phyloP scores from a whole-genome alignment of 2,888 invertebrate genomes.

The Athalia cordata region DNA sequence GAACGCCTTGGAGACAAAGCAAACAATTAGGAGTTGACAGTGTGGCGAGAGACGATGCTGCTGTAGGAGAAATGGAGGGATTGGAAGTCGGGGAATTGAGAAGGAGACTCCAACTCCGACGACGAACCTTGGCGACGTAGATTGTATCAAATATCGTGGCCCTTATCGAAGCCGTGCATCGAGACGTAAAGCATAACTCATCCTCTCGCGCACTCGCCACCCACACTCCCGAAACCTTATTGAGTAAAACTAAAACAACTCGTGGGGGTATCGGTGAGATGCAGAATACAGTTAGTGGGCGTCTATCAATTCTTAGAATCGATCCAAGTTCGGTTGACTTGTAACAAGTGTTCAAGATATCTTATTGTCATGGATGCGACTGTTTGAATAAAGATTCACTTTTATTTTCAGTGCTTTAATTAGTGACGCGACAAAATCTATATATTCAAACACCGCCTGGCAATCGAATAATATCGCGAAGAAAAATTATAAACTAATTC shows the following conservation, averaged over 20 bases:
- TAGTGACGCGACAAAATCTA: too few relatives aligned
- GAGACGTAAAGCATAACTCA: constrained; percentile 25
- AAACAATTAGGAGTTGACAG: constrained; percentile 61
- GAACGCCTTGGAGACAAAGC: constrained; percentile 55
- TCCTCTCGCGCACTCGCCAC: constrained; percentile 13
- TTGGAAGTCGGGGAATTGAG: background rate
- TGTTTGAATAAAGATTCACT: too few relatives aligned
- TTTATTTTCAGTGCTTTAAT: too few relatives aligned
- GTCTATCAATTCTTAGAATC: too few relatives aligned
- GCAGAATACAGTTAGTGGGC: too few relatives aligned
- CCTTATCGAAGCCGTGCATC: constrained; percentile 41
- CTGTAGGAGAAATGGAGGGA: background rate
- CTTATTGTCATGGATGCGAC: too few relatives aligned
- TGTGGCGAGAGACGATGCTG: constrained; percentile 11
- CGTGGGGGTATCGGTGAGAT: background rate
- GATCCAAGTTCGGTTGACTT: too few relatives aligned
- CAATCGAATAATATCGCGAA: too few relatives aligned
- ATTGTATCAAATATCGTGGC: constrained; percentile 42
- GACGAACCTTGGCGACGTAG: constrained; percentile 49
- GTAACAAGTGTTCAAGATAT: too few relatives aligned
- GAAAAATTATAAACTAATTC: too few relatives aligned
- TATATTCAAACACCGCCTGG: too few relatives aligned
- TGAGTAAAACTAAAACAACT: constrained; percentile 27
- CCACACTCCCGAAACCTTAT: constrained; percentile 40
- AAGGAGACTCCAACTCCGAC: constrained; percentile 24